Evolutionary conservation across 2,113 vertebrate genomes (phyloP).

Genomic region (Protomyctophum bolini): DNA sequence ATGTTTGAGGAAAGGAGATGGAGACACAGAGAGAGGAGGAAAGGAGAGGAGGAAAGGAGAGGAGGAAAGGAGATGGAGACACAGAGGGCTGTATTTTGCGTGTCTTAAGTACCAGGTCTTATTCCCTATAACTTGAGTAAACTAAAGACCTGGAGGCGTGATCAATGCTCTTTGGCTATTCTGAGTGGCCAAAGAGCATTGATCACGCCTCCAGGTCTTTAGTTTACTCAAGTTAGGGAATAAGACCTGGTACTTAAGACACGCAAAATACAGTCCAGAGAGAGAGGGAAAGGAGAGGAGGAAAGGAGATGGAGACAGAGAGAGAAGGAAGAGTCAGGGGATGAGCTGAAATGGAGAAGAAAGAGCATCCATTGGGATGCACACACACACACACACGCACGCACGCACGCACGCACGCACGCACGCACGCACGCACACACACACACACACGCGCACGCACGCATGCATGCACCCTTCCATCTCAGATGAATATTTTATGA

Average conservation of each 20-base stretch:
- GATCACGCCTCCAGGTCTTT: too few relatives aligned
- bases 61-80: slow-evolving; percentile 3
- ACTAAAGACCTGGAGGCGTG: too few relatives aligned
- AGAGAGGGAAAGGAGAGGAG: neutral
- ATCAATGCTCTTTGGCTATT: too few relatives aligned
- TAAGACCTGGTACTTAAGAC: too few relatives aligned
- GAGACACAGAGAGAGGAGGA: neutral
- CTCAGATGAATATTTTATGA: slow-evolving; percentile 60
- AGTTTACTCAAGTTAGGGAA: too few relatives aligned
- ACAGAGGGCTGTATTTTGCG: too few relatives aligned
- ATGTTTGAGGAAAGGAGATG: neutral
- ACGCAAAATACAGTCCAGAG: too few relatives aligned
- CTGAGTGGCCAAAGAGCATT: too few relatives aligned
- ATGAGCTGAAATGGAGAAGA: slow-evolving; percentile 43
- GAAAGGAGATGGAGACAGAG: neutral
- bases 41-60: neutral
- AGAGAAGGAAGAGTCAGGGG: slow-evolving; percentile 12
- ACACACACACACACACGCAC: neutral
- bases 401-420: neutral
- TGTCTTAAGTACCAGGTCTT: too few relatives aligned
- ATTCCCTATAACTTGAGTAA: too few relatives aligned
- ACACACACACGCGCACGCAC: neutral
- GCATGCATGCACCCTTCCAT: neutral
- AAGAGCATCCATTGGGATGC: slow-evolving; percentile 26
- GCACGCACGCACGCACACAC: neutral